These are phyloP conservation scores for Tapirus terrestris DNA, from an alignment of 2,113 vertebrate species.

Conservation along the genomic window DNA sequence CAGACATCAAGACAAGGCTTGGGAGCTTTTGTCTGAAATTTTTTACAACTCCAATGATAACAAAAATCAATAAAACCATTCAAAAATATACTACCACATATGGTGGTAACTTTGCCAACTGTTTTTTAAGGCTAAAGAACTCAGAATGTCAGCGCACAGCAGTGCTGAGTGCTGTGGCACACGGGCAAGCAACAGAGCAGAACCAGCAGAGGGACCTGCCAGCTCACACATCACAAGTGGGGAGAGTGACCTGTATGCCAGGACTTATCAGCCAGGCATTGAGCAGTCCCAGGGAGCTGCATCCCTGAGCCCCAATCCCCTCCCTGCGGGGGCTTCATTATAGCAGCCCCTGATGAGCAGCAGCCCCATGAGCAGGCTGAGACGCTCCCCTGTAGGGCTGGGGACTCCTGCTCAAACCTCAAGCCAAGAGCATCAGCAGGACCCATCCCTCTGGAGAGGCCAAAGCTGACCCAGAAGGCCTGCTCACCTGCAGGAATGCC, in stretches of 20 bases:
- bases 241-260: fast-evolving
- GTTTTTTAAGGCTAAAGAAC: not conserved
- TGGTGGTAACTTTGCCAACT: not conserved
- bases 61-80: not conserved
- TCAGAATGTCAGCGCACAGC: not conserved
- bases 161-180: fast-evolving
- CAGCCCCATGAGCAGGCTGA: not conserved
- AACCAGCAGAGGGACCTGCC: not conserved
- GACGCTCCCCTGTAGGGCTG: not conserved
- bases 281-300: not conserved
- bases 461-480: not conserved
- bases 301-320: fast-evolving
- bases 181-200: not conserved
- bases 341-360: fast-evolving
- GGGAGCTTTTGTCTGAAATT: not conserved
- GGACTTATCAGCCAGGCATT: not conserved
- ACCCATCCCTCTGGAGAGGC: not conserved
- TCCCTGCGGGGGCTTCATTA: not conserved
- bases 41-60: not conserved
- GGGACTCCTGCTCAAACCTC: not conserved
- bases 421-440: not conserved
- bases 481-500: constrained; percentile 88
- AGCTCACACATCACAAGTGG: too few species aligned
- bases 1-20: not conserved
- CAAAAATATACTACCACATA: not conserved